Conservation (phyloP, 1,140 invertebrate species). For the Leguminivora glycinivorella region DNA sequence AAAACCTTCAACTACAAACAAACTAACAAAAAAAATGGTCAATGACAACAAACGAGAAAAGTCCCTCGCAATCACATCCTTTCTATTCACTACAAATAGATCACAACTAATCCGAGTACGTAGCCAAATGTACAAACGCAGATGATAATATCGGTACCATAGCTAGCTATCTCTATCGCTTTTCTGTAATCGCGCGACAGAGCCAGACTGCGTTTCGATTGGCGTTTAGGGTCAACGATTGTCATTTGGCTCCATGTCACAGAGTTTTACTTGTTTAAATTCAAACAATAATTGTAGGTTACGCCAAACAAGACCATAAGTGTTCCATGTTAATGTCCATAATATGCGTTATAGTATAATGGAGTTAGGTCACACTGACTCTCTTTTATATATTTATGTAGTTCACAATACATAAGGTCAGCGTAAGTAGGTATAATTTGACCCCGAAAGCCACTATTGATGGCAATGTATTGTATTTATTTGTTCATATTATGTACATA, state of each 20-base stretch:
- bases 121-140: too few relatives aligned
- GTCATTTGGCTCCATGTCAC: not conserved
- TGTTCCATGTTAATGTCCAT: not conserved
- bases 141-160: too few relatives aligned
- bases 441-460: too few relatives aligned
- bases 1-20: not conserved
- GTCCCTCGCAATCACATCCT: not conserved
- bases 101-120: not conserved
- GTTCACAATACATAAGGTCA: not conserved
- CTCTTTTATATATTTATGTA: not conserved
- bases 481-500: not conserved
- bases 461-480: not conserved
- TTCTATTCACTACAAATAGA: slow-evolving; percentile 5
- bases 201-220: too few relatives aligned
- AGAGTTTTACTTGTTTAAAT: not conserved
- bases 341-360: not conserved
- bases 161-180: too few relatives aligned
- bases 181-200: too few relatives aligned
- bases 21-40: not conserved
- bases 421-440: too few relatives aligned
- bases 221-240: too few relatives aligned
- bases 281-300: not conserved
- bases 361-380: not conserved
- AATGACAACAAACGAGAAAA: slow-evolving; percentile 1
- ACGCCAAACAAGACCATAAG: not conserved